These are phyloP conservation scores for Pao palembangensis DNA, from an alignment of 2,113 vertebrate species.

Conservation along the genomic window DNA sequence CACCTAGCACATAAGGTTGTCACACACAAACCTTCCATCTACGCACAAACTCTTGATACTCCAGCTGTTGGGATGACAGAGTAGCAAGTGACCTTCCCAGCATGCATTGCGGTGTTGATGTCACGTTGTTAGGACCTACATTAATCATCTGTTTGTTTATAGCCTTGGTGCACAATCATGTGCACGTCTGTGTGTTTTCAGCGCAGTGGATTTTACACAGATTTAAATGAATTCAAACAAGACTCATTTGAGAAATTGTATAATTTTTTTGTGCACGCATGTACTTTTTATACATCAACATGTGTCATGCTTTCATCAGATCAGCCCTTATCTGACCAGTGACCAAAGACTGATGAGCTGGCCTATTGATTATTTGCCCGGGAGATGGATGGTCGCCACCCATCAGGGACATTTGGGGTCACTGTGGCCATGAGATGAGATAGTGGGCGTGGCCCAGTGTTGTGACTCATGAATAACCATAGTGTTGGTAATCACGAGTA, in stretches of 20 bases:
- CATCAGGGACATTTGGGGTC: slow-evolving; percentile 91
- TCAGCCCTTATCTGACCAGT: slow-evolving; percentile 68
- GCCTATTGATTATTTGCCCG: slow-evolving; percentile 94
- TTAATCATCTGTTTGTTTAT: slow-evolving; percentile 80
- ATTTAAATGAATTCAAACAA: background rate
- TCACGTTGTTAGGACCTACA: slow-evolving; percentile 80
- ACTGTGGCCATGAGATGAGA: slow-evolving; percentile 72
- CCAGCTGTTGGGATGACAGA: slow-evolving; percentile 62
- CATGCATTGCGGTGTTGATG: slow-evolving; percentile 72
- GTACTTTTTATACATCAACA: slow-evolving; percentile 11
- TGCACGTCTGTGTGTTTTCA: slow-evolving; percentile 6
- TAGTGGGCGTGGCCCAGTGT: slow-evolving; percentile 56
- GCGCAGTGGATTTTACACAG: slow-evolving; percentile 1
- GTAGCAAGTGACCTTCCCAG: slow-evolving; percentile 74
- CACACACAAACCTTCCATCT: background rate
- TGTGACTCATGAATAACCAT: slow-evolving; percentile 71
- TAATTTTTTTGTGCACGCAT: slow-evolving; percentile 11
- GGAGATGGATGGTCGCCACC: slow-evolving; percentile 91
- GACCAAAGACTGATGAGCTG: slow-evolving; percentile 88
- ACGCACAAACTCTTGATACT: slow-evolving; percentile 26
- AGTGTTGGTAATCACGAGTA: slow-evolving; percentile 59
- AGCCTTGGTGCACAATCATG: background rate
- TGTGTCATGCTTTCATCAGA: slow-evolving; percentile 44
- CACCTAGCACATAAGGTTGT: background rate
- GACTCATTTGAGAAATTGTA: background rate